These are phyloP conservation scores for Lonchura striata DNA, from an alignment of 2,113 vertebrate genomes.

Conservation along the genomic window DNA sequence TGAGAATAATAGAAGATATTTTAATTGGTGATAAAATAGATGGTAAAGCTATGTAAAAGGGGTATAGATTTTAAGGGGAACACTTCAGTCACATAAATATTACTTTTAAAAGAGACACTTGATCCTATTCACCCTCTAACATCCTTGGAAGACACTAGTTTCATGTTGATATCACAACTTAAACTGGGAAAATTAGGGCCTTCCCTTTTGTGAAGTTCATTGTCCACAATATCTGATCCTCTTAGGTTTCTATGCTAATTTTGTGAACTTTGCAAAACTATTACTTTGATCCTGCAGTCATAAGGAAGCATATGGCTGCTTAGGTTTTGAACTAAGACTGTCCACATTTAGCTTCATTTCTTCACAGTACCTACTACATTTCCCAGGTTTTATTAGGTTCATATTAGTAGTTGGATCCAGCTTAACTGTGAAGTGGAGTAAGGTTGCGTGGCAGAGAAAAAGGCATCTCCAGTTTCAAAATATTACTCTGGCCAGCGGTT, in stretches of 20 bases:
- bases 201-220: not conserved
- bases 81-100: not conserved
- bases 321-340: not conserved
- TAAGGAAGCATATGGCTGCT: not conserved
- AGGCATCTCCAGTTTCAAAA: not conserved
- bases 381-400: not conserved
- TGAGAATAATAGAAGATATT: not conserved
- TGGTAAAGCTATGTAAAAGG: not conserved
- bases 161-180: not conserved
- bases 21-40: not conserved
- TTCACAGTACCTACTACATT: not conserved
- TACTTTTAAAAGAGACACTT: not conserved
- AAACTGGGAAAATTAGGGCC: not conserved
- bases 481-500: not conserved
- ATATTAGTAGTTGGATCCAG: not conserved
- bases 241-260: not conserved
- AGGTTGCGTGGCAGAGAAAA: not conserved
- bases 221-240: not conserved
- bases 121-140: not conserved
- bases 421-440: not conserved
- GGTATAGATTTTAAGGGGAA: not conserved
- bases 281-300: not conserved
- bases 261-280: not conserved
- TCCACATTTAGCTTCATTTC: not conserved
- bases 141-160: not conserved